These are phyloP conservation scores for Sterna hirundo DNA, from an alignment of 2,113 vertebrate species.

Conservation along the genomic window DNA sequence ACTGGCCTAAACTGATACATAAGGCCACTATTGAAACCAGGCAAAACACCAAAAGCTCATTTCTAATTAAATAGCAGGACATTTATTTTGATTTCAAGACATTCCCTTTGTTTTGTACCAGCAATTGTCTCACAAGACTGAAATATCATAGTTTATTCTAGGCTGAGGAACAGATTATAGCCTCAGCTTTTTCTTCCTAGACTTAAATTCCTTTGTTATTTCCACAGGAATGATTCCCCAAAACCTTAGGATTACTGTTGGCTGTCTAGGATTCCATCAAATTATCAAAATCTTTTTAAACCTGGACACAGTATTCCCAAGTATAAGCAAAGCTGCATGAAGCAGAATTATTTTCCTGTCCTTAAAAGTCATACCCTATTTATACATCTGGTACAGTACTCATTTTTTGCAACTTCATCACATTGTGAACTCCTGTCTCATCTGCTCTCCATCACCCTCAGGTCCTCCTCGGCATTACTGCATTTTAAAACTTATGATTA, in stretches of 20 bases:
- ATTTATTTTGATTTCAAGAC: constrained; percentile 2
- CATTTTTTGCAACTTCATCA: constrained; percentile 36
- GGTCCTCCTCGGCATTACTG: neutral
- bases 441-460: constrained; percentile 28
- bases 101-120: neutral
- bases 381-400: neutral
- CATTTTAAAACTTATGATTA: neutral
- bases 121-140: neutral
- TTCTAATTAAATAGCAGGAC: neutral
- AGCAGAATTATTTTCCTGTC: constrained; percentile 1
- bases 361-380: constrained; percentile 31
- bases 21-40: neutral
- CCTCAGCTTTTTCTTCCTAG: neutral
- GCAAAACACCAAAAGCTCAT: neutral
- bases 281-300: constrained; percentile 6
- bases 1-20: neutral
- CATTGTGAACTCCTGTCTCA: constrained; percentile 25
- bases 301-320: neutral
- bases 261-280: neutral
- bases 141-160: constrained; percentile 9
- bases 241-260: neutral
- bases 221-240: neutral
- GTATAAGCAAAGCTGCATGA: neutral
- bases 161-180: neutral
- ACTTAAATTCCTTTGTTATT: neutral